Evolutionary conservation across 2,113 vertebrate species (phyloP).

Genomic region (Percopsis transmontana): DNA sequence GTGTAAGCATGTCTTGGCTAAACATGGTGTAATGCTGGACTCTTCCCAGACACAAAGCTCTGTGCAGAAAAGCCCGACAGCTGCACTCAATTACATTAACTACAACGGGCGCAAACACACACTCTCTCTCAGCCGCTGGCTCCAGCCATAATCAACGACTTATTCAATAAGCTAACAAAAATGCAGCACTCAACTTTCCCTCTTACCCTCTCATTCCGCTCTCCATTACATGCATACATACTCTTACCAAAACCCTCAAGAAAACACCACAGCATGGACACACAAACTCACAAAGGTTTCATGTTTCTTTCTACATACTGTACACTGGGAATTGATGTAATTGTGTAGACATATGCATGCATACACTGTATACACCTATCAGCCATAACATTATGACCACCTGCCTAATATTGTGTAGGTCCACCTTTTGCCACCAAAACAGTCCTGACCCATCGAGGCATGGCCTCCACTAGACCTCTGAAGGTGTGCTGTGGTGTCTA

Average conservation of each 20-base stretch:
- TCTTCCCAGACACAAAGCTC: conserved; percentile 65
- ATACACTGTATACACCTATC: no score
- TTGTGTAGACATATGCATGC: no score
- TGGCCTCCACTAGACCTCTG: no score
- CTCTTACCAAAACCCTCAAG: not conserved
- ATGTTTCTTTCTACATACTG: not conserved
- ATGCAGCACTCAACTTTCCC: conserved; percentile 44
- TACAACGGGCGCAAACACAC: conserved; percentile 55
- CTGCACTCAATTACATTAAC: conserved; percentile 76
- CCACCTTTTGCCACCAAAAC: no score
- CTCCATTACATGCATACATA: not conserved
- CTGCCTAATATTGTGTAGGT: no score
- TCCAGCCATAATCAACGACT: conserved; percentile 69
- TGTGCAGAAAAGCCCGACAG: conserved; percentile 61
- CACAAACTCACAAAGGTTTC: not conserved
- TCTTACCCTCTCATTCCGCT: not conserved
- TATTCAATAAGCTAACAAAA: conserved; percentile 72
- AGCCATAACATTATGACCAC: no score
- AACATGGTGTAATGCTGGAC: conserved; percentile 55
- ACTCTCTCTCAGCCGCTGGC: conserved; percentile 58
- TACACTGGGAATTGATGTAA: not conserved
- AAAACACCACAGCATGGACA: not conserved
- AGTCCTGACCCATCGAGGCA: no score
- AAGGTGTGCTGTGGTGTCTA: no score
- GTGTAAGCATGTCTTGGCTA: conserved; percentile 62